phyloP scores from a whole-genome alignment of 2,797 vertebrate species.

The Pristis pectinata region DNA sequence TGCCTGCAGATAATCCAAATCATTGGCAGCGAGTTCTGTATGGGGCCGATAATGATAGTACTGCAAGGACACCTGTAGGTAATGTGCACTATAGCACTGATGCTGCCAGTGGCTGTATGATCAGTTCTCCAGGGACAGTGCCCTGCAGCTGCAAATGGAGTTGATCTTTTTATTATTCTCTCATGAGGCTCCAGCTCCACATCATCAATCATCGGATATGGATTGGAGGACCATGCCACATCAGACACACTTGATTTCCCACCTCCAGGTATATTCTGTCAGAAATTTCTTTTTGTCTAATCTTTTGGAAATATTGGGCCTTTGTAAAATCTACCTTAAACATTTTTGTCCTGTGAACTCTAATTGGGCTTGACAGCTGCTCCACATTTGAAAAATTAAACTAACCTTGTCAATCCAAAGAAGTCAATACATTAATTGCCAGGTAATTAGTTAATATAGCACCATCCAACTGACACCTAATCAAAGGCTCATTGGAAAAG shows the following conservation, averaged over 20 bases:
- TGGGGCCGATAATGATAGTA: neutral
- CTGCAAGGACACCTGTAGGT: neutral
- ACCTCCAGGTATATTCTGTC: neutral
- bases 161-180: neutral
- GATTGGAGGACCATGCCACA: neutral
- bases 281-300: neutral
- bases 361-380: neutral
- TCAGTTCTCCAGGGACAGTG: neutral
- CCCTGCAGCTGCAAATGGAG: neutral
- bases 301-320: neutral
- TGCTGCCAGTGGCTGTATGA: neutral
- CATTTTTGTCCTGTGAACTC: neutral
- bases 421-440: neutral
- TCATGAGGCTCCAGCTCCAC: neutral
- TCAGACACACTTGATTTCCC: neutral
- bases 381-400: neutral
- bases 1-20: neutral
- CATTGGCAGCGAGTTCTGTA: neutral
- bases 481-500: neutral
- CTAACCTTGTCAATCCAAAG: neutral
- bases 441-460: neutral
- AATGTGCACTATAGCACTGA: neutral
- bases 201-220: neutral
- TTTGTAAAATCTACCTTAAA: neutral
- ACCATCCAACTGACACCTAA: too few relatives aligned